Base-by-base conservation (phyloP, 2,113 vertebrate species). In the Melanocharis versteri region DNA sequence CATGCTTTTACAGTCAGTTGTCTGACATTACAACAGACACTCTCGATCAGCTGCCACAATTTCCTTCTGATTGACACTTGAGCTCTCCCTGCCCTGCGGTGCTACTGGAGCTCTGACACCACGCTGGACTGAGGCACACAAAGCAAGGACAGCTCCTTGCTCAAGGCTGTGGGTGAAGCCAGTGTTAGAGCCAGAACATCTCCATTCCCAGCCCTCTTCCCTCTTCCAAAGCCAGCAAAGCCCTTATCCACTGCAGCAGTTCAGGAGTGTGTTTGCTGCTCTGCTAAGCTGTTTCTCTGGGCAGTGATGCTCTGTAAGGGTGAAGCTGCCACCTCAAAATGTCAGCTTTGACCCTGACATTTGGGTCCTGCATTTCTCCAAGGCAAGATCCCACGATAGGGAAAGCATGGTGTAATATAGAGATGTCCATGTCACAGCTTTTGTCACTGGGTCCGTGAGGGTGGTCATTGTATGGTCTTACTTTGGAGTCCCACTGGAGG, bases 61-160 rank as follows among this genome's bases (percentile, higher is more conserved):
- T 71, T 24, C 66, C 51, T 83, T 54, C 21, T 68, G 68, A 71
- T 62, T 15, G 4, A 60, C 15, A 10, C 42, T 33, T 54, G 70
- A 42, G 35, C 23, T 57, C n/a, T 51, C 4, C 1, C 45, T 65
- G 64, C 37, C 24, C 26, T 0, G 4, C 1, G 1, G 12, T 19
- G 58, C 65, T 51, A 2, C 56, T 0, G 2, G 31, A 75, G 42
- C 33, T 54, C n/a, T 70, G 13, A 50, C 7, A 21, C 31, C 0
- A 2, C 0, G 0, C 19, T 45, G 37, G 64, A 17, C n/a, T 9
- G 54, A 15, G 39, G 39, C 42, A 30, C 1, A 1, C 4, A 33
- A 35, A 44, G 39, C 31, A 47, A 80, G n/a, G n/a, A n/a, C n/a
- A 47, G 17, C 7, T 65, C 21, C 45, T 51, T 51, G 23, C 33